These are phyloP conservation scores for Selene dorsalis DNA, from an alignment of 2,797 vertebrate genomes.

Conservation along the genomic window DNA sequence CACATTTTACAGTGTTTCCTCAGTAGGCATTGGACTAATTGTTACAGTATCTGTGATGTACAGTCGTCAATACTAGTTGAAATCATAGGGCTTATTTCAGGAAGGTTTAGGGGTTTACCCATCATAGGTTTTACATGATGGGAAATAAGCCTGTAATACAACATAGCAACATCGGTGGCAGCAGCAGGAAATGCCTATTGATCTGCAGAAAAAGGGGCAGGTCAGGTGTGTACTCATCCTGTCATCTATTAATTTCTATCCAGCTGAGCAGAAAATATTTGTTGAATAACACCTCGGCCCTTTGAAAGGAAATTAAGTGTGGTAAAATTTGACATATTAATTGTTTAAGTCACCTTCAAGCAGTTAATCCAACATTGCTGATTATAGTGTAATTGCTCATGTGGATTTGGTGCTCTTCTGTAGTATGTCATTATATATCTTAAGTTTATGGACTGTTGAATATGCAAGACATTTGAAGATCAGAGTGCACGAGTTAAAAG, in stretches of 20 bases:
- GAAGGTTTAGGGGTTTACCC: too few species aligned
- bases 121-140: too few species aligned
- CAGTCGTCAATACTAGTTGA: neutral
- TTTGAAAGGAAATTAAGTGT: neutral
- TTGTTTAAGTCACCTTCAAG: neutral
- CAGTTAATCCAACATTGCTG: neutral
- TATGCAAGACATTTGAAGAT: too few species aligned
- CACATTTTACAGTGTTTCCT: neutral
- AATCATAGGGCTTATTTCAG: neutral
- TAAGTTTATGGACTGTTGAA: neutral
- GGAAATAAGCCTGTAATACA: neutral
- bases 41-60: too few species aligned
- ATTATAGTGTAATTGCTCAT: neutral
- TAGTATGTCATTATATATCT: neutral
- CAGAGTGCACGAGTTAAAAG: too few species aligned
- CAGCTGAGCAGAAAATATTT: neutral
- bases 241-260: neutral
- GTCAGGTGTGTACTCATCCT: neutral
- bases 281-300: neutral
- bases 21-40: too few species aligned
- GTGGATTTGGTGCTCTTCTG: neutral
- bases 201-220: neutral
- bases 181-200: neutral
- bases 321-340: neutral
- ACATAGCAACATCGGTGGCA: neutral